These are phyloP conservation scores for Amia ocellicauda DNA, from an alignment of 2,113 vertebrate genomes.

Conservation along the genomic window DNA sequence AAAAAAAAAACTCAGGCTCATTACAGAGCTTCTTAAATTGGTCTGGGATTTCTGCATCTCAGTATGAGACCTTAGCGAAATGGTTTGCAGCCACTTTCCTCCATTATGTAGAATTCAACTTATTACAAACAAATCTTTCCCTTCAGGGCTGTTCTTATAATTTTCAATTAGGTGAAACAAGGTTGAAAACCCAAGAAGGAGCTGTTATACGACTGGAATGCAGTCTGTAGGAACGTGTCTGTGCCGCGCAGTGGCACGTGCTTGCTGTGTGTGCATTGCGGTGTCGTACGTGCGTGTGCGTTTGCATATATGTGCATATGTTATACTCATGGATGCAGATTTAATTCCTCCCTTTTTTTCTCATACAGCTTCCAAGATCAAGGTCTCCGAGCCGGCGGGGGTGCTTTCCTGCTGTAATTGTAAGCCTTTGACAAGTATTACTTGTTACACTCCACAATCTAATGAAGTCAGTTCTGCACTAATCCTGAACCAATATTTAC, in stretches of 20 bases:
- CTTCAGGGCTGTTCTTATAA: constrained; percentile 82
- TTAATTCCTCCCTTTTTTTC: too few relatives aligned
- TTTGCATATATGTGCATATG: not conserved
- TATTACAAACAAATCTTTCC: constrained; percentile 83
- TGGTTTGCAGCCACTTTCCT: constrained; percentile 80
- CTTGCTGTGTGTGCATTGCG: too few relatives aligned
- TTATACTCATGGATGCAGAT: too few relatives aligned
- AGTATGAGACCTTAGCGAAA: constrained; percentile 80
- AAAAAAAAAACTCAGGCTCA: constrained; percentile 64
- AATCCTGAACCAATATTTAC: constrained; percentile 1
- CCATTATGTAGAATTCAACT: constrained; percentile 84
- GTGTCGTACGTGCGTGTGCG: not conserved
- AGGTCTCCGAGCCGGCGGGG: not conserved
- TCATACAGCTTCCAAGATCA: constrained; percentile 7
- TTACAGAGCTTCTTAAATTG: constrained; percentile 41
- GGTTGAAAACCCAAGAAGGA: constrained; percentile 52
- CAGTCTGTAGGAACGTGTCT: not conserved
- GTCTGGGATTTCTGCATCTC: constrained; percentile 76
- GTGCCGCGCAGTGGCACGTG: too few relatives aligned
- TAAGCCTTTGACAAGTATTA: not conserved
- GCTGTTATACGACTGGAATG: not conserved
- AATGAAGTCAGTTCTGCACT: not conserved
- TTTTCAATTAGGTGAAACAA: constrained; percentile 85
- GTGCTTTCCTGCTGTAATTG: not conserved
- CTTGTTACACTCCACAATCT: not conserved